These are phyloP conservation scores for Seriola quinqueradiata DNA, from an alignment of 2,113 vertebrate genomes.

Conservation along the genomic window DNA sequence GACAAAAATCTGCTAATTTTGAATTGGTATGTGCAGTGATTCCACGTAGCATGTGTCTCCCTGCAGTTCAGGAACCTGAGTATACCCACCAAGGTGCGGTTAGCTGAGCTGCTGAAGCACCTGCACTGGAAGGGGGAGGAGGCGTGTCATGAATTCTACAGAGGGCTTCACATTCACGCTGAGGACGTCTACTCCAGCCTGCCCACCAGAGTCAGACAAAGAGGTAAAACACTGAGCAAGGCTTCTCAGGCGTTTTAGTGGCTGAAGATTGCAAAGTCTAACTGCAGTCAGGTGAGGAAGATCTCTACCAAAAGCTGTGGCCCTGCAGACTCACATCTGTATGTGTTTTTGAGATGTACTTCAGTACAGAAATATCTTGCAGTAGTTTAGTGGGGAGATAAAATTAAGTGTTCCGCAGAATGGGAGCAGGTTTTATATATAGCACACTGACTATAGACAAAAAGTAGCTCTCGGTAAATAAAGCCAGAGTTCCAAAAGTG, in stretches of 20 bases:
- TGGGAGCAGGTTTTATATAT: neutral
- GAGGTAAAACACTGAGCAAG: constrained; percentile 74
- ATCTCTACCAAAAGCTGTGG: neutral
- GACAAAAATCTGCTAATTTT: neutral
- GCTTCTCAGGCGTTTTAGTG: neutral
- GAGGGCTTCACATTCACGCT: constrained; percentile 92
- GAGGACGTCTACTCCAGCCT: constrained; percentile 88
- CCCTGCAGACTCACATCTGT: neutral
- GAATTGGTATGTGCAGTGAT: neutral
- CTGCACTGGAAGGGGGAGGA: constrained; percentile 88
- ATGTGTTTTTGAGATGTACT: neutral
- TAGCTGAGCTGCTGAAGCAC: constrained; percentile 88
- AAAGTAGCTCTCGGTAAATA: neutral
- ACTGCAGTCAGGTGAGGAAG: neutral
- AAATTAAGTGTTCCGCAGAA: neutral
- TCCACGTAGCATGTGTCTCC: constrained; percentile 27
- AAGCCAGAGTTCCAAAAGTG: neutral
- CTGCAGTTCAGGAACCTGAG: constrained; percentile 92
- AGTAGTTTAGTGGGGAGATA: neutral
- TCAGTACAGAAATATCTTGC: neutral
- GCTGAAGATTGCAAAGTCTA: neutral
- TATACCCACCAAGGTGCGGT: constrained; percentile 84
- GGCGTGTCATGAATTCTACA: constrained; percentile 95
- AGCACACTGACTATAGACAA: neutral
- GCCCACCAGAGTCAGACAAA: constrained; percentile 86